Base-by-base conservation (phyloP, 2,797 vertebrate genomes). In the Buphagus erythrorhynchus region DNA sequence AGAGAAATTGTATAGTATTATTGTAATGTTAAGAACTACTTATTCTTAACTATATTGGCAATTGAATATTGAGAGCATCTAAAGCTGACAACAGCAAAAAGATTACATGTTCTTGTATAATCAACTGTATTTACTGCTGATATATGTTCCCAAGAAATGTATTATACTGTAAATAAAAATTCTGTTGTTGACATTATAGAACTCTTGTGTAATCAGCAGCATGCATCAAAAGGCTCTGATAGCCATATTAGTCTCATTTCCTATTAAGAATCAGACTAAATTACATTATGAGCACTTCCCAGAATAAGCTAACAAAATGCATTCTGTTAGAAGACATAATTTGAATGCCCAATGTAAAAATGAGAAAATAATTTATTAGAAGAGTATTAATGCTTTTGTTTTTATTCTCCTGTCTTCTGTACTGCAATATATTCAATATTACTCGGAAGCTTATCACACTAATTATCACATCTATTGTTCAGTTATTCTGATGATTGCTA, bases 211-310 rank as follows among this genome's bases (percentile, higher is more conserved):
- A 96, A 97, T 97, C 94, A 96, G 96, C 88, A 91, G 79, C 92
- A 89, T 97, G 94, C 91, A 96, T 97, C 97, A 96, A 91, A 97
- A 97, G 90, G 81, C 94, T 96, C 95, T 96, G 96, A 96, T 96
- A 93, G 96, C 74, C 52, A 4, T 95, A 95, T 97, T 96, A 98
- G 75, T 91, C 94, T 94, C 88, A 91, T 97, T 97, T 97, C 95
- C 96, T 97, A 88, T 97, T 97, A 97, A 95, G 90, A 97, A 74
- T 95, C 88, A 97, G 92, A 79, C 89, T 97, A 96, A 97, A 98
- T 97, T 96, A 94, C 79, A 97, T 79, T 91, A 77, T 90, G 67
- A 82, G 73, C 75, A 73, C 92, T 97, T 96, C 90, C 93, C 81
- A 95, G 95, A 96, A 97, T 74, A 95, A 97, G 77, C 85, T 73